A percentile compares a stretch with the other conserved stretches of the same genome.
These are phyloP conservation scores for Grallaria varia DNA, from an alignment of 2,113 vertebrate species.

Conservation along the genomic window DNA sequence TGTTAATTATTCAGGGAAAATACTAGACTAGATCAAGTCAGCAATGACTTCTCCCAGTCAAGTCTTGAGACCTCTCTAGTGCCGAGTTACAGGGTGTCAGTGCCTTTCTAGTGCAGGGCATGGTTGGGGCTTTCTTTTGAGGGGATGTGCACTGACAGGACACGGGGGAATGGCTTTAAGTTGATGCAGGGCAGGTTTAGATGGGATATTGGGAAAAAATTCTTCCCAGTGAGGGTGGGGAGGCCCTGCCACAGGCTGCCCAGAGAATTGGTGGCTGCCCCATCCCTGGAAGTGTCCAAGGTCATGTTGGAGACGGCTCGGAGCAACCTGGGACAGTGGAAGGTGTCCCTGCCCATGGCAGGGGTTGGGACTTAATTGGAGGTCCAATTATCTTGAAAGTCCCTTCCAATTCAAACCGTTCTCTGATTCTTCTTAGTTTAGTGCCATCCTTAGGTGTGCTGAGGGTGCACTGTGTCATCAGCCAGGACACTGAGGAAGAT, in stretches of 20 bases:
- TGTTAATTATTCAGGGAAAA: neutral
- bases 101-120: fast-evolving
- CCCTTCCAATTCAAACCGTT: neutral
- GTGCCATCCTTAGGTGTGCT: neutral
- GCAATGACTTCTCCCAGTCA: neutral
- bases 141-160: neutral
- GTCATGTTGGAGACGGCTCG: fast-evolving
- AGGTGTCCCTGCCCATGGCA: neutral
- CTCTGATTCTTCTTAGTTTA: neutral
- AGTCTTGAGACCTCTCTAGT: neutral
- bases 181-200: neutral
- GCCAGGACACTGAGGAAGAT: neutral
- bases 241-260: neutral
- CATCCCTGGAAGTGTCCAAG: neutral
- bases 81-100: neutral
- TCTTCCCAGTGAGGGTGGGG: neutral
- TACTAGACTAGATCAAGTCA: neutral
- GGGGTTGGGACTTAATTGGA: neutral
- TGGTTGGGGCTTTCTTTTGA: neutral
- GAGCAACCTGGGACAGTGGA: neutral
- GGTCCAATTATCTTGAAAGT: neutral
- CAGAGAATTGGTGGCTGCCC: neutral
- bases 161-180: neutral
- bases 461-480: neutral
- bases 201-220: neutral